phyloP scores from a whole-genome alignment of 1,140 invertebrate species.

The Drosophila simulans region DNA sequence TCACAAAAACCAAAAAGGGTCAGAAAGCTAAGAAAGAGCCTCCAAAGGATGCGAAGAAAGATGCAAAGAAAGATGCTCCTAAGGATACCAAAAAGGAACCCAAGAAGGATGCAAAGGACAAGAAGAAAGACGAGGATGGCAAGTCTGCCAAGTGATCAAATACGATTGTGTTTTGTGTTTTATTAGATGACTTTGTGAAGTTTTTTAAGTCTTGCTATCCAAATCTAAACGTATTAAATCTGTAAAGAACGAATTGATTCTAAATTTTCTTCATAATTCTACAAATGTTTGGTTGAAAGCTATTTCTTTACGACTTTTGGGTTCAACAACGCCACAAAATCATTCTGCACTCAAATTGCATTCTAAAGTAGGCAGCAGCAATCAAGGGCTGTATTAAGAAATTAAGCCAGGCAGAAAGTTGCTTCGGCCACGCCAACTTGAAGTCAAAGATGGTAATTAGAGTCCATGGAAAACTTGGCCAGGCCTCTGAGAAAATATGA shows the following conservation, averaged over 20 bases:
- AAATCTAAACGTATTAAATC: slow-evolving; percentile 19
- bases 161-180: no score
- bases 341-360: slow-evolving; percentile 1
- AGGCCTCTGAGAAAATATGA: slow-evolving; percentile 25
- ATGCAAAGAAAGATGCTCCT: neutral
- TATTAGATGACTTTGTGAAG: no score
- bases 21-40: neutral
- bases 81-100: slow-evolving; percentile 2
- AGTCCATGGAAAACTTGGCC: slow-evolving; percentile 58
- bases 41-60: neutral
- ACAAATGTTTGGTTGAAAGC: neutral
- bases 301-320: neutral
- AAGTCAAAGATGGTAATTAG: slow-evolving; percentile 65
- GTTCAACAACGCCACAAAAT: neutral
- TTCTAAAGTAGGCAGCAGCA: slow-evolving; percentile 18
- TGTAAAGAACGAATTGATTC: neutral
- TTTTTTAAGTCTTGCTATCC: neutral
- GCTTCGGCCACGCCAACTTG: slow-evolving; percentile 34
- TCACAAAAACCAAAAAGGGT: neutral
- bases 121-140: neutral
- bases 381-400: slow-evolving; percentile 61
- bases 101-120: neutral
- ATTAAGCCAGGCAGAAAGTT: slow-evolving; percentile 60
- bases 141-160: slow-evolving; percentile 3
- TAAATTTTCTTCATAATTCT: neutral